Base-by-base conservation (phyloP, 37 sponge, comb jelly and placozoan genomes). In the Spongilla lacustris region DNA sequence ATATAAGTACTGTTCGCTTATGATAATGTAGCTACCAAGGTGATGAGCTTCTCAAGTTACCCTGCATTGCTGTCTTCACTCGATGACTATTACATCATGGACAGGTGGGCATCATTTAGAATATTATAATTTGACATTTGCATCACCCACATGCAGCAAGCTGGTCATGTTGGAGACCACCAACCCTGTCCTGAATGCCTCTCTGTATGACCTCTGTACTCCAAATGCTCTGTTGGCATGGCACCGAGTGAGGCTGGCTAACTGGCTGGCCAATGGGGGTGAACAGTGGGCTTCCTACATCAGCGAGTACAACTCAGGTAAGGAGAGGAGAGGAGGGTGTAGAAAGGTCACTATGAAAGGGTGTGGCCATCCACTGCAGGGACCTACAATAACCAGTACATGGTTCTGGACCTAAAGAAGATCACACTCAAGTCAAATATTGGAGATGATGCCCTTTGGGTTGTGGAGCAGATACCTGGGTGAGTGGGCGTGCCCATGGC, bases 351-450 rank as follows among this genome's bases (percentile, higher is more conserved):
- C 48, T 10, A 77, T 11, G 23, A 12, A 17, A 22, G 32, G 37
- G 58, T 58, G 58, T 58, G 58, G 58, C 11, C 58, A 31, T 58
- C 13, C 19, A 72, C 27, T 80, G 26, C 75, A 92, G 92, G 92
- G 5, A 92, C 92, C 0, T 92, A 92, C 83, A 92, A 87, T 73
- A 92, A 92, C 83, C 92, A 92, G 84, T 92, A 92, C 73, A 92
- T 92, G 92, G 81, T 92, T 4, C 74, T 92, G 36, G 92, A 92
- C 74, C 69, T 92, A 76, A 92, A 88, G 75, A 83, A 68, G 85
- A 31, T 92, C 21, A 46, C 83, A 37, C 68, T 84, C 33, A 83
- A 92, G 34, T 49, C 74, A 36, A 17, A 72, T 13, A 14, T 92
- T 2, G 75, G 73, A 24, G 92, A 92, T 73, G 80, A 75, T 67